A percentile compares a stretch with the other conserved stretches of the same genome.
These are phyloP conservation scores for Plagodis dolabraria DNA, from an alignment of 2,888 invertebrate genomes.

Conservation along the genomic window DNA sequence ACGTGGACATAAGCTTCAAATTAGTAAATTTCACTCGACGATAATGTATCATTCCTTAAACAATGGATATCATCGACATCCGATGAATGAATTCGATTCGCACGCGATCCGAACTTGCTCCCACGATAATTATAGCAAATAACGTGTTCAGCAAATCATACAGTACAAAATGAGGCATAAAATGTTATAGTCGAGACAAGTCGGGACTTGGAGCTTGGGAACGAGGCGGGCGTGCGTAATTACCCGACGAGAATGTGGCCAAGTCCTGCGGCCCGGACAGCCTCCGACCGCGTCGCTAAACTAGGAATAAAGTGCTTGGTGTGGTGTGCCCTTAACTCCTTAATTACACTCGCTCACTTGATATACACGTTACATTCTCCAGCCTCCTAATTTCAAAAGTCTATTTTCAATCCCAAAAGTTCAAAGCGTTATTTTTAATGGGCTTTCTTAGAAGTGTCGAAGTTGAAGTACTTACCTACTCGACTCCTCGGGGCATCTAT, in stretches of 20 bases:
- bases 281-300: constrained; percentile 63
- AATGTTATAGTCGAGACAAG: constrained; percentile 67
- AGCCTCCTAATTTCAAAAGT: constrained; percentile 38
- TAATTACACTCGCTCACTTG: constrained; percentile 73
- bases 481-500: constrained; percentile 75
- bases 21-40: constrained; percentile 23
- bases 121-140: constrained; percentile 78
- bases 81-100: constrained; percentile 59
- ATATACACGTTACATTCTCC: constrained; percentile 64
- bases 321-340: constrained; percentile 70
- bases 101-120: constrained; percentile 64
- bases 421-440: constrained; percentile 53
- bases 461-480: constrained; percentile 61
- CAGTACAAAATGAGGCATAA: constrained; percentile 79
- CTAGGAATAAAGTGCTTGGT: constrained; percentile 75
- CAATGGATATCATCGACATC: constrained; percentile 54
- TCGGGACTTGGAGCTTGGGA: constrained; percentile 60
- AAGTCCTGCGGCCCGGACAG: constrained; percentile 69
- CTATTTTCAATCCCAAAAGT: constrained; percentile 37
- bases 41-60: constrained; percentile 30
- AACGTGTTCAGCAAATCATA: constrained; percentile 79
- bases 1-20: not conserved
- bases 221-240: constrained; percentile 78
- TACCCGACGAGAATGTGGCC: constrained; percentile 80
- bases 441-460: constrained; percentile 57